Evolutionary conservation across 2,113 vertebrate genomes (phyloP).

Genomic region (Cariama cristata): DNA sequence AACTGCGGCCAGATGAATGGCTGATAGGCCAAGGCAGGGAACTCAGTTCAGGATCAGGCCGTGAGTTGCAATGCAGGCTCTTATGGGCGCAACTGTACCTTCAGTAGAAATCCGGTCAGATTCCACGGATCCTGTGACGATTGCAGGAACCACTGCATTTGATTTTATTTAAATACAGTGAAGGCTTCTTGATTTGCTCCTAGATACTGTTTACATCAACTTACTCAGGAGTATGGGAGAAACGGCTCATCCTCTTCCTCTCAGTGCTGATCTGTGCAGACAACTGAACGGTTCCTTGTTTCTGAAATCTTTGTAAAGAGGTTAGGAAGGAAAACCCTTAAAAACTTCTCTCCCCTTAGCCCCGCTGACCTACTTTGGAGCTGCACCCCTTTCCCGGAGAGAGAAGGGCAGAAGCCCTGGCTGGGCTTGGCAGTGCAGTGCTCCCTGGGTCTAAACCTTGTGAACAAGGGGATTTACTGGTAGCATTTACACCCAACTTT

Average conservation of each 20-base stretch:
- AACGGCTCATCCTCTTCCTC: neutral
- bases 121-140: neutral
- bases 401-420: rapidly evolving
- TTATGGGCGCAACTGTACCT: rapidly evolving
- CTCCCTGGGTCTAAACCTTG: rapidly evolving
- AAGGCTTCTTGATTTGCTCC: neutral
- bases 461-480: neutral
- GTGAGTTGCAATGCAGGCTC: rapidly evolving
- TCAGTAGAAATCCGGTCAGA: neutral
- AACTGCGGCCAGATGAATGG: neutral
- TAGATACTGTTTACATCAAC: rapidly evolving
- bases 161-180: neutral
- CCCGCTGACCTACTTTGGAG: rapidly evolving
- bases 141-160: rapidly evolving
- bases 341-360: neutral
- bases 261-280: rapidly evolving
- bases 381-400: neutral
- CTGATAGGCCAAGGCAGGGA: neutral
- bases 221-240: neutral
- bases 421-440: rapidly evolving
- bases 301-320: neutral
- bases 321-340: neutral
- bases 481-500: neutral
- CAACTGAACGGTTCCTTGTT: neutral
- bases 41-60: neutral